These are phyloP conservation scores for Frieseomelitta varia DNA, from an alignment of 1,140 invertebrate genomes.

Conservation along the genomic window DNA sequence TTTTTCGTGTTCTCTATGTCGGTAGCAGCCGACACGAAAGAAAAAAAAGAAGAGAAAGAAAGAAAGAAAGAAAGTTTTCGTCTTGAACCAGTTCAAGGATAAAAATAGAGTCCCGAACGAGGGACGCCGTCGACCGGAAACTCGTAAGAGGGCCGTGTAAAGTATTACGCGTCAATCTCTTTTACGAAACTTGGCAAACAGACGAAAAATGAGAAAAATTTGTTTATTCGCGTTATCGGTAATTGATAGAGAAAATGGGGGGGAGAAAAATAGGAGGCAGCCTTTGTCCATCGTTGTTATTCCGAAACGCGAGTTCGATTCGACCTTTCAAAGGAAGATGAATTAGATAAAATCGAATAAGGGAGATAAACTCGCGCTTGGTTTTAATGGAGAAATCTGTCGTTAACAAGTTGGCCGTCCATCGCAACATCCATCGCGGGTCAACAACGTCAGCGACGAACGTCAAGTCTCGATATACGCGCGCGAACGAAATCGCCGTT, in stretches of 20 bases:
- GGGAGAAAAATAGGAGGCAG: too few species aligned
- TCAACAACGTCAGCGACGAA: background rate
- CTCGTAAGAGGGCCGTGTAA: background rate
- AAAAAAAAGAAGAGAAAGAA: background rate
- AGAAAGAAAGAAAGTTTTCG: constrained; percentile 19
- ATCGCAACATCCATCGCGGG: background rate
- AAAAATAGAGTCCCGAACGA: constrained; percentile 39
- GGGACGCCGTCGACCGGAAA: background rate
- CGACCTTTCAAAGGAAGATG: background rate
- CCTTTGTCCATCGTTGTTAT: too few species aligned
- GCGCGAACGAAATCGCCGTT: constrained; percentile 26
- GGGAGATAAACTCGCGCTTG: background rate
- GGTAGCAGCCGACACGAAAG: background rate
- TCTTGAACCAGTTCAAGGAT: background rate
- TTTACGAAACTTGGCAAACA: background rate
- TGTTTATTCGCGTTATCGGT: background rate
- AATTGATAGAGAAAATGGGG: background rate
- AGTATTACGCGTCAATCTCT: background rate
- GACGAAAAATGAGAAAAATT: background rate
- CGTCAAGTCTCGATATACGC: constrained; percentile 18
- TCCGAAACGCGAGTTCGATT: background rate
- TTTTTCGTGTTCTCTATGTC: constrained; percentile 26
- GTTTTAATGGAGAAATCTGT: constrained; percentile 1
- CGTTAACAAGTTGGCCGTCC: background rate
- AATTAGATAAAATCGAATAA: background rate